Base-by-base conservation (phyloP, 1,140 invertebrate species). In the Cyclargus thomasi region DNA sequence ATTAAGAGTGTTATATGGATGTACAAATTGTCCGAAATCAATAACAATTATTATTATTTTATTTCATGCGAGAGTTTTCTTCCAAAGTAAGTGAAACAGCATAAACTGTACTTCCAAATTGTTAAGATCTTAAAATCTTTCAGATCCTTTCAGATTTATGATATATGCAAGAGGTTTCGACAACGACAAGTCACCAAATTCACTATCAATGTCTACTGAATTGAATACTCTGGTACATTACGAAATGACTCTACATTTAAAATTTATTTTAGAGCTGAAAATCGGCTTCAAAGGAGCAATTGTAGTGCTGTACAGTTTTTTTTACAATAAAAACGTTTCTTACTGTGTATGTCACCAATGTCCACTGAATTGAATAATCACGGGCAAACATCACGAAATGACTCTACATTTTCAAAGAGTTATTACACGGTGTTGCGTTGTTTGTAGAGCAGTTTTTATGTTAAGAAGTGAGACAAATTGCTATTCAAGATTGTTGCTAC, bases 401-500 rank as follows among this genome's bases (percentile, higher is more conserved):
- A 47, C 39, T 47, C 39, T 47, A 47, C 39, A 14, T 47, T 47
- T 47, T 21, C 20, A 59, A 59, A 59, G 55, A 59, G 55, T 59
- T 59, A 17, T 20, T 11, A 21, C 20, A 20, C 6, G 17, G 17
- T 7, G 18, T 59, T 20, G 18, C 55, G 3, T 11, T 59, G 20
- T 59, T 59, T 59, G 55, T 59, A 20, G 10, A 59, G 55, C 39
- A 14, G 18, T 20, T 59, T 21, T 59, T 59, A 59, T 20, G 18
- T 59, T 20, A 21, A 59, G 55, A 59, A 59, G 55, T 59, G 55
- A 59, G 20, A 59, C 55, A 18, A 59, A 59, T 59, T 59, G 55
- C 55, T 59, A 59, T 59, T 59, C n/a, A 59, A 21, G 55, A 59
- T 59, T 59, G 55, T 6, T 29, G 8, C 0, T 8, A 29, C 29